phyloP scores from a whole-genome alignment of 23 tunicate species.

The Trididemnum nubilum region DNA sequence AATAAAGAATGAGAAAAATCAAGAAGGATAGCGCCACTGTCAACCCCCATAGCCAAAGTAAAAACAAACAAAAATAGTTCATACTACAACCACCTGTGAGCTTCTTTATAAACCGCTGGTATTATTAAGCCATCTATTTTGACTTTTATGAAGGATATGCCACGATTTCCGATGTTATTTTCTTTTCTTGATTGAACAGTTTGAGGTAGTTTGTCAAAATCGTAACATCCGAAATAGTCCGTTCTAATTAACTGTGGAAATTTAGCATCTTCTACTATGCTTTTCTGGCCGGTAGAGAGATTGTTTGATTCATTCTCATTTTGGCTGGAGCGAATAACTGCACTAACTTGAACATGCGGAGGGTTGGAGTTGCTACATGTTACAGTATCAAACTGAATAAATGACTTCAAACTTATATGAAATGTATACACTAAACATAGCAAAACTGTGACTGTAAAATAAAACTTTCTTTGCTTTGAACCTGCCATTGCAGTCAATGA shows the following conservation, averaged over 20 bases:
- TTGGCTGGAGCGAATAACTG: background rate
- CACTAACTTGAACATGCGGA: background rate
- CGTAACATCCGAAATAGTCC: conserved; percentile 50
- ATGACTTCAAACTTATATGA: conserved; percentile 5
- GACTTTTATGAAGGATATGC: conserved; percentile 77
- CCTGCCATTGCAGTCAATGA: background rate
- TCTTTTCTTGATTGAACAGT: conserved; percentile 52
- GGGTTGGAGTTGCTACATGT: background rate
- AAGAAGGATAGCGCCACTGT: background rate
- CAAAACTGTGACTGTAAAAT: background rate
- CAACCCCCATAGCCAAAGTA: too few species aligned
- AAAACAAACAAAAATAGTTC: too few species aligned
- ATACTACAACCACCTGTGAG: conserved; percentile 87
- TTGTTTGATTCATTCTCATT: background rate
- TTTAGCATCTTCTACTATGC: background rate
- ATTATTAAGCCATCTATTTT: conserved; percentile 47
- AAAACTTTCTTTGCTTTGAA: conserved; percentile 25
- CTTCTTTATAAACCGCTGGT: conserved; percentile 74
- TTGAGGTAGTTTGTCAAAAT: conserved; percentile 53
- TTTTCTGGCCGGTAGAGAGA: background rate
- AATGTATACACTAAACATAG: conserved; percentile 47
- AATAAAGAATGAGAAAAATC: background rate
- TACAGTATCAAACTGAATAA: conserved; percentile 1
- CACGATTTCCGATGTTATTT: conserved; percentile 76
- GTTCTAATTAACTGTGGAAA: background rate